Percentiles rank a stretch among this genome's conserved stretches.
Conservation (phyloP, 2,888 invertebrate genomes). For the Drosophila anomalipes region DNA sequence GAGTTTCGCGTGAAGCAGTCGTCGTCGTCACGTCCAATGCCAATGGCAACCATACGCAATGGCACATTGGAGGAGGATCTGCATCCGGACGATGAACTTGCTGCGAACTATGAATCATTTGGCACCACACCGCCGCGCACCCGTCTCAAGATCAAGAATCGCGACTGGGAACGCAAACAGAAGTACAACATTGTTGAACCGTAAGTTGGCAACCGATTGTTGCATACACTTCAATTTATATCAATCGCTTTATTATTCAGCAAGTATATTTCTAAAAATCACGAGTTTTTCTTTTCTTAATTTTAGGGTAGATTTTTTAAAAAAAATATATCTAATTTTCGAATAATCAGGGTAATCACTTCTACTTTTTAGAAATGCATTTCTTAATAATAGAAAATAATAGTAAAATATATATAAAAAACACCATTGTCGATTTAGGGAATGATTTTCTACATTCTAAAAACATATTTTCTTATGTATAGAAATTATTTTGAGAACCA, state of each 20-base stretch:
- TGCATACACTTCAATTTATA: neutral
- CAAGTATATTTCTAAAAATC: neutral
- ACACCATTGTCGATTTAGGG: neutral
- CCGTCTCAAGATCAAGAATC: conserved; percentile 88
- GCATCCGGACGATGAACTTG: conserved; percentile 85
- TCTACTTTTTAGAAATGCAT: neutral
- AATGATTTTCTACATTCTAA: neutral
- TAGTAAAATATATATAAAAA: neutral
- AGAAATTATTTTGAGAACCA: neutral
- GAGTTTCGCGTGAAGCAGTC: conserved; percentile 83
- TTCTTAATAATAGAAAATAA: neutral
- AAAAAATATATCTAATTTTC: too few relatives aligned
- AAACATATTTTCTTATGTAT: neutral
- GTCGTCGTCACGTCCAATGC: conserved; percentile 71
- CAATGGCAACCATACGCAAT: conserved; percentile 53
- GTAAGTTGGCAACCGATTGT: conserved; percentile 70
- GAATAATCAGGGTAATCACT: too few relatives aligned
- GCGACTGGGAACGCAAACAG: conserved; percentile 85
- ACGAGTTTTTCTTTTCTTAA: too few relatives aligned
- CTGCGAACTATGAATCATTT: conserved; percentile 88
- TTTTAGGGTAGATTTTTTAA: too few relatives aligned
- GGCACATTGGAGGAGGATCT: conserved; percentile 77
- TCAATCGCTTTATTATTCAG: neutral
- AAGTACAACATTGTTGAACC: conserved; percentile 74
- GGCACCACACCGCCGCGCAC: conserved; percentile 93